These are phyloP conservation scores for Periophthalmus magnuspinnatus DNA, from an alignment of 2,797 vertebrate species.

Conservation along the genomic window DNA sequence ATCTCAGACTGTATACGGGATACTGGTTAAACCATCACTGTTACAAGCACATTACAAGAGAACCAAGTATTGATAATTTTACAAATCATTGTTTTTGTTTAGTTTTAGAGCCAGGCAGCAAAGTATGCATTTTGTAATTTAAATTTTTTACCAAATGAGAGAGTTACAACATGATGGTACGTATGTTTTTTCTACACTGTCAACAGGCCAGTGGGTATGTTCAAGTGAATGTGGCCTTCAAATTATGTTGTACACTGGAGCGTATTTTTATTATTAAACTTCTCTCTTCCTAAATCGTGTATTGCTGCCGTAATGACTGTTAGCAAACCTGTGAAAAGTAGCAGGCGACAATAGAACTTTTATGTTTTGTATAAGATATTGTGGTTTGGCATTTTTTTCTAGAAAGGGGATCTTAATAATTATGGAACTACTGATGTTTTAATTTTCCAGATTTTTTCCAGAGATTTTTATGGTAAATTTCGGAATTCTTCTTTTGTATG, in stretches of 20 bases:
- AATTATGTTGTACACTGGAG: slow-evolving; percentile 71
- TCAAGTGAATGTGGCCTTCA: slow-evolving; percentile 44
- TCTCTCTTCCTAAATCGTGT: slow-evolving; percentile 51
- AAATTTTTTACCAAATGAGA: slow-evolving; percentile 45
- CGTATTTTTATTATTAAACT: slow-evolving; percentile 41
- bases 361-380: slow-evolving; percentile 61
- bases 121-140: slow-evolving; percentile 19
- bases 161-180: slow-evolving; percentile 45
- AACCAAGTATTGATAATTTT: slow-evolving; percentile 31
- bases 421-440: slow-evolving; percentile 79
- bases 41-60: slow-evolving; percentile 15
- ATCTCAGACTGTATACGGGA: slow-evolving; percentile 12
- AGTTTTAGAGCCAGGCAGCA: slow-evolving; percentile 17
- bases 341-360: slow-evolving; percentile 49
- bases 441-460: slow-evolving; percentile 55
- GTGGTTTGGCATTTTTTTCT: slow-evolving; percentile 52
- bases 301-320: slow-evolving; percentile 65
- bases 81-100: slow-evolving; percentile 34
- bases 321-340: slow-evolving; percentile 46
- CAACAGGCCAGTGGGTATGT: slow-evolving; percentile 33
- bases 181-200: slow-evolving; percentile 34
- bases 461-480: slow-evolving; percentile 34
- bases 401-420: slow-evolving; percentile 52
- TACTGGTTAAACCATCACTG: slow-evolving; percentile 11
- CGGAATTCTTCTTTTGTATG: slow-evolving; percentile 40